Evolutionary conservation across 1,140 invertebrate genomes (phyloP), one percentile per base, ranked within the genome.

Genomic region (Hyles vespertilio): DNA sequence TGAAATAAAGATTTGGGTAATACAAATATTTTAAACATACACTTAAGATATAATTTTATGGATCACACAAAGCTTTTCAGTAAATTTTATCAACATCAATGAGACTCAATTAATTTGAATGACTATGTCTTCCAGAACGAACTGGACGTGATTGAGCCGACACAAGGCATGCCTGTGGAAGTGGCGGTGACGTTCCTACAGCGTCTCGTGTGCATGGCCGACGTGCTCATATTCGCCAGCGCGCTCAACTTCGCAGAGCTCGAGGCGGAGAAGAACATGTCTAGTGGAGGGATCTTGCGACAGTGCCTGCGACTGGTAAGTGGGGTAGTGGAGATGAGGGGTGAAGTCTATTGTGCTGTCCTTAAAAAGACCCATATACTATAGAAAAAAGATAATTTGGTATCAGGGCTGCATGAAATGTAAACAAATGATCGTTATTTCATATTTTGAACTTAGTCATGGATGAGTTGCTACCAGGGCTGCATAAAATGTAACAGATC

Each of bases 191-290:
- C 96, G 10, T 98, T 99, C 85, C 92, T 99, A 5, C 97, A 99
- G 84, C 92, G 98, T 56, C 92, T 99, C 62, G 98, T 99, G 59
- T 98, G 98, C 84, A 97, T 99, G 95, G 97, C 98, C 2, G 99
- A 99, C 83, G 97, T 99, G 12, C 92, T 99, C 46, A 98, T 99
- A 63, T 99, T 99, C 91, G 97, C 98, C 52, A 98, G 97, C 75
- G 97, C 97, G 6, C 92, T 98, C 44, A 99, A 98, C 90, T 99
- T 99, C 81, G 95, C 95, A 55, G 98, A 99, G 90, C 89, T 99
- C 40, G 99, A 99, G 89, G 96, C 98, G 0, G 99, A 99, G 84
- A 99, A 99, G 90, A 99, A 99, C 81, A 99, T 99, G 98, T 98
- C 98, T n/a, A 97, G 95, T 76, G 99, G 99, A 33, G 98, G 98